These are phyloP conservation scores for Chesias legatella DNA, from an alignment of 2,888 invertebrate genomes.

Conservation along the genomic window DNA sequence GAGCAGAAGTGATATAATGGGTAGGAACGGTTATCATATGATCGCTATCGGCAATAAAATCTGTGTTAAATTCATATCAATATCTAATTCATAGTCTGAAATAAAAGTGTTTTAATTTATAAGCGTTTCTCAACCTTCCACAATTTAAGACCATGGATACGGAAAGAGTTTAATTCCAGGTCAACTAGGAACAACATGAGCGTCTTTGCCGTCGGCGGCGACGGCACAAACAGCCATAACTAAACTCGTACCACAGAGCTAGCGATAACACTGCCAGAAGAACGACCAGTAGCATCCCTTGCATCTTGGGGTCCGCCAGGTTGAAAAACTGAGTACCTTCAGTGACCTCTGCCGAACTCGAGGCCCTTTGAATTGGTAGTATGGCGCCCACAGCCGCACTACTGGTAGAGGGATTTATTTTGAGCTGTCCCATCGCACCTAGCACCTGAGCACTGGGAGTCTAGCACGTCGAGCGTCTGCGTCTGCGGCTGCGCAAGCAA, in stretches of 20 bases:
- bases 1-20: too few relatives aligned
- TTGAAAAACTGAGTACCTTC: constrained; percentile 1
- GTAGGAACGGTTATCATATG: too few relatives aligned
- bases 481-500: constrained; percentile 7
- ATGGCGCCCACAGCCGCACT: too few relatives aligned
- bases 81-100: too few relatives aligned
- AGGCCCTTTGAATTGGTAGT: too few relatives aligned
- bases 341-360: neutral
- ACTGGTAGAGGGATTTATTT: too few relatives aligned
- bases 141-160: too few relatives aligned
- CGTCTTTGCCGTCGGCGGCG: constrained; percentile 35
- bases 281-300: constrained; percentile 40
- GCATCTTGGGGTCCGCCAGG: constrained; percentile 43
- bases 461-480: constrained; percentile 5
- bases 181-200: constrained; percentile 28
- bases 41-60: too few relatives aligned
- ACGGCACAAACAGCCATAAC: constrained; percentile 38
- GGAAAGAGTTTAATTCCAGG: neutral
- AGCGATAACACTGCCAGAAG: constrained; percentile 43
- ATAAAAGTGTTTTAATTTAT: too few relatives aligned
- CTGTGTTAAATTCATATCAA: too few relatives aligned
- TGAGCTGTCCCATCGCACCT: neutral
- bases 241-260: constrained; percentile 49
- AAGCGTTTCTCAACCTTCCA: too few relatives aligned
- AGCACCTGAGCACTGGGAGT: neutral